Conservation (phyloP, 2,888 invertebrate species). For the Cerceris rybyensis region DNA sequence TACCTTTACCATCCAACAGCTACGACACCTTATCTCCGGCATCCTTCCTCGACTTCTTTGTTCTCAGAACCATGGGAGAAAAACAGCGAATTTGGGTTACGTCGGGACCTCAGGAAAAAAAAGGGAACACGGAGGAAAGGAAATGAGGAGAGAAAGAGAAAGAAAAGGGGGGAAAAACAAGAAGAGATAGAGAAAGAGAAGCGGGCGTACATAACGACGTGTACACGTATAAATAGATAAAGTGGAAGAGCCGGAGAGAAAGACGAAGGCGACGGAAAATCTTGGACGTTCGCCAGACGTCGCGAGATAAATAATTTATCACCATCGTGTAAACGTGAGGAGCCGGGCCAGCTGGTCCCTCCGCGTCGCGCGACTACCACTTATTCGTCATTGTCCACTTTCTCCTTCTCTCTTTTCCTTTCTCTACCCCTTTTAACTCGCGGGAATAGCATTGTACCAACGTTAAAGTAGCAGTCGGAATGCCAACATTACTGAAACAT, state of each 20-base stretch:
- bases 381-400: constrained; percentile 60
- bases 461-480: constrained; percentile 16
- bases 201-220: constrained; percentile 4
- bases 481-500: constrained; percentile 15
- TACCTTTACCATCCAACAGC: too few species aligned
- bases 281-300: constrained; percentile 73
- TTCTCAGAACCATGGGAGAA: constrained; percentile 16
- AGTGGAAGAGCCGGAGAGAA: constrained; percentile 39
- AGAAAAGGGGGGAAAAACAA: background rate
- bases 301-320: constrained; percentile 77
- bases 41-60: constrained; percentile 13
- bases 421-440: constrained; percentile 22
- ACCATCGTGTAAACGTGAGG: constrained; percentile 69
- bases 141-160: background rate
- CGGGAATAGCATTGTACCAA: constrained; percentile 10
- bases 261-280: constrained; percentile 61
- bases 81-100: constrained; percentile 37
- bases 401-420: constrained; percentile 42
- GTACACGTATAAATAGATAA: constrained; percentile 52
- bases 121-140: background rate
- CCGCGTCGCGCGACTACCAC: constrained; percentile 31
- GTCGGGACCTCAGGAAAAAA: background rate
- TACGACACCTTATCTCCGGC: background rate
- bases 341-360: constrained; percentile 60
- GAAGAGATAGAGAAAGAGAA: background rate